Conservation (phyloP, 2,113 vertebrate genomes). For the Oreochromis niloticus region DNA sequence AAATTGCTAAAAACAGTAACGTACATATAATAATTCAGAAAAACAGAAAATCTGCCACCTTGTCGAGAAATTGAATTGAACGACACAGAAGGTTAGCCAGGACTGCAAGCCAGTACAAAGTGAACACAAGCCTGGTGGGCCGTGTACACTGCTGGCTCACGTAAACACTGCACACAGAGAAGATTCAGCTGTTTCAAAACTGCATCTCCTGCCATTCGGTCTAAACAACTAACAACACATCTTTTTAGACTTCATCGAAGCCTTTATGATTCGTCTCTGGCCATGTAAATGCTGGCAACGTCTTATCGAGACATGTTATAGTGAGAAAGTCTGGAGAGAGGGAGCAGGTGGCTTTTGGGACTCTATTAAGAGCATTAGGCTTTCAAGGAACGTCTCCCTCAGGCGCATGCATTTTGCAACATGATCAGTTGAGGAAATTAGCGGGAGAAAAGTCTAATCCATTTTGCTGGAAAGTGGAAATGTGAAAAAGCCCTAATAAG, state of each 20-base stretch:
- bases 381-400: conserved; percentile 24
- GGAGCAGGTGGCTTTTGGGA: conserved; percentile 48
- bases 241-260: background rate
- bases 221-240: background rate
- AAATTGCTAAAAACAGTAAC: background rate
- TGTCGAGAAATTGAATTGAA: background rate
- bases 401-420: conserved; percentile 12
- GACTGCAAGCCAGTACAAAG: background rate
- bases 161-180: background rate
- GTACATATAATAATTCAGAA: background rate
- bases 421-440: conserved; percentile 29
- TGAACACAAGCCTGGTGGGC: background rate
- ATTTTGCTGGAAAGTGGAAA: conserved; percentile 13
- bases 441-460: background rate
- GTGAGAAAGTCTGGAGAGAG: background rate
- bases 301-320: background rate
- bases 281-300: background rate
- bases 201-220: background rate
- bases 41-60: background rate
- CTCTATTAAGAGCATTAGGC: conserved; percentile 45
- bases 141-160: background rate
- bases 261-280: background rate
- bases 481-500: conserved; percentile 13
- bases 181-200: background rate
- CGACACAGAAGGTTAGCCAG: background rate